Evolutionary conservation across 2,113 vertebrate genomes (phyloP), one percentile per base, ranked within the genome.

Genomic region (Hemiscyllium ocellatum): DNA sequence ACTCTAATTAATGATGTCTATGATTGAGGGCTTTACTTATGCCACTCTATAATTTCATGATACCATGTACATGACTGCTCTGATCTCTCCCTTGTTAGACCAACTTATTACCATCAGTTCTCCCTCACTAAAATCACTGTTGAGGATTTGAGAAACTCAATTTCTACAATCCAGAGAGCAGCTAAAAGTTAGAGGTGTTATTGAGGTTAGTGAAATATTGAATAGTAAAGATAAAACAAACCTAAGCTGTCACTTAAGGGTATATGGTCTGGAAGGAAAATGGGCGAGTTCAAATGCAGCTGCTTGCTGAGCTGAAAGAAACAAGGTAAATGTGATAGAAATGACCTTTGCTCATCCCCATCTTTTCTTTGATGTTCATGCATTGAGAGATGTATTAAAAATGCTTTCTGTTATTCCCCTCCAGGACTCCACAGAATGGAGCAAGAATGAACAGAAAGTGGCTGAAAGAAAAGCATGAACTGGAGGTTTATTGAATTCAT

Each of bases 391-490:
- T 52, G 42, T 52, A 13, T 33, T 94, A 72, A 95, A 29, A 13
- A 29, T 33, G 13, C 22, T 13, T 50, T 76, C 37, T 72, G 42
- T 72, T 72, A 72, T 72, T 72, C 68, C 93, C 68, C 93, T 96
- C 95, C 97, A 99, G 99, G 99, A 99, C 99, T 99, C 99, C 99
- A 98, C 98, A 99, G 98, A 98, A 99, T 99, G 99, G 99, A 99
- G 99, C 98, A 98, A 99, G 99, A 99, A 99, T 99, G 99, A 99
- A 98, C 99, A 98, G 98, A 98, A 98, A 98, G 98, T 98, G 98
- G 99, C 98, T 98, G 98, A 98, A 98, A 98, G 99, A 99, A 99
- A 99, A 99, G 99, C 99, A 99, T 99, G 99, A 99, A 99, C 99
- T 99, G 99, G 99, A 99, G 99, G 98, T 98, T 99, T 98, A 98